These are phyloP conservation scores for Aythya baeri DNA, from an alignment of 2,113 vertebrate species.

Conservation along the genomic window DNA sequence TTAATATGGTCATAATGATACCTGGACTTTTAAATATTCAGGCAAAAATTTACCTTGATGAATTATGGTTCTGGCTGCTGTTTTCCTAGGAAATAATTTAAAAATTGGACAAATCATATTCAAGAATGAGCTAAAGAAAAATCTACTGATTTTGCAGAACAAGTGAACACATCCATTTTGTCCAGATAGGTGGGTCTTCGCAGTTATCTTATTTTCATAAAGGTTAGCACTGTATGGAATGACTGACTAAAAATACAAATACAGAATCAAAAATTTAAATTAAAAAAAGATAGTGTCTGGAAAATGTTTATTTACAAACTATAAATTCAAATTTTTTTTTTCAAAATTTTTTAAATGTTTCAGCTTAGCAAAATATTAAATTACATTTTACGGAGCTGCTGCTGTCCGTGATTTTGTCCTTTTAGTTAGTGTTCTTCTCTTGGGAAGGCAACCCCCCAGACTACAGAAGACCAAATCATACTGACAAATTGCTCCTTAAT, in stretches of 20 bases:
- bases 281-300: neutral
- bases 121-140: neutral
- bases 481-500: neutral
- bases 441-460: neutral
- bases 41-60: neutral
- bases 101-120: neutral
- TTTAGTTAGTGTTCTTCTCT: neutral
- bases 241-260: neutral
- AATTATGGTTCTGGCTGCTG: neutral
- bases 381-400: neutral
- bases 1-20: neutral
- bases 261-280: fast-evolving
- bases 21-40: neutral
- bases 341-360: neutral
- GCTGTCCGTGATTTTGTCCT: neutral
- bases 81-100: neutral
- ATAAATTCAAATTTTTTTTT: neutral
- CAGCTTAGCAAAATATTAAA: neutral
- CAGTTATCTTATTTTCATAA: neutral
- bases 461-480: neutral
- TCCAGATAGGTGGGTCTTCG: neutral
- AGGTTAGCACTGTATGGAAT: neutral
- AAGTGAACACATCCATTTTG: neutral
- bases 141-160: neutral
- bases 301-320: neutral